These are phyloP conservation scores for Axea sp. DNA, from an alignment of 2,888 invertebrate genomes.

Conservation along the genomic window DNA sequence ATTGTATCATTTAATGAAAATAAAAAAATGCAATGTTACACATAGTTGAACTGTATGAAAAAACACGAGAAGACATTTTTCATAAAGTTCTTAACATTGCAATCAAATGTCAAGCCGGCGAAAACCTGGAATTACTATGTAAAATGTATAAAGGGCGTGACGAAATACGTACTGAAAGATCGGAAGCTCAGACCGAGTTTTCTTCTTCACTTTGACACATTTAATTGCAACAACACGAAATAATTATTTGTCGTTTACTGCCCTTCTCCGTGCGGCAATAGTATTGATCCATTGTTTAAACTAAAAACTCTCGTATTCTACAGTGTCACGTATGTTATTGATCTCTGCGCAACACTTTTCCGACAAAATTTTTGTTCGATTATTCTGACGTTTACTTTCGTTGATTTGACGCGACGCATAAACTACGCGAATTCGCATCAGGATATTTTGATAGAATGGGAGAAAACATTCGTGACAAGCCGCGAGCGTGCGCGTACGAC, in stretches of 20 bases:
- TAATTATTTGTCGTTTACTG: constrained; percentile 62
- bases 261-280: constrained; percentile 67
- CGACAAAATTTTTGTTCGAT: neutral
- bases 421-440: constrained; percentile 55
- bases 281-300: constrained; percentile 76
- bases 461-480: constrained; percentile 57
- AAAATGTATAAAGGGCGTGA: constrained; percentile 31
- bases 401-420: constrained; percentile 26
- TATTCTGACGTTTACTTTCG: constrained; percentile 8
- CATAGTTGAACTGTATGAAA: too few species aligned
- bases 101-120: constrained; percentile 1
- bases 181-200: neutral
- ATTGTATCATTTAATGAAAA: too few species aligned
- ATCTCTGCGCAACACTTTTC: constrained; percentile 22
- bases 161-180: constrained; percentile 22
- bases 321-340: constrained; percentile 59
- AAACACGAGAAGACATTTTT: neutral
- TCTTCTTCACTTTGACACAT: constrained; percentile 1
- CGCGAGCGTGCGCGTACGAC: constrained; percentile 65
- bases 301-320: constrained; percentile 62
- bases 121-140: neutral
- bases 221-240: constrained; percentile 13
- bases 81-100: neutral
- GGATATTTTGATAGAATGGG: constrained; percentile 66
- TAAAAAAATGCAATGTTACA: too few species aligned